Evolutionary conservation across 2,888 invertebrate species (phyloP).

Genomic region (Erpobdella octoculata): DNA sequence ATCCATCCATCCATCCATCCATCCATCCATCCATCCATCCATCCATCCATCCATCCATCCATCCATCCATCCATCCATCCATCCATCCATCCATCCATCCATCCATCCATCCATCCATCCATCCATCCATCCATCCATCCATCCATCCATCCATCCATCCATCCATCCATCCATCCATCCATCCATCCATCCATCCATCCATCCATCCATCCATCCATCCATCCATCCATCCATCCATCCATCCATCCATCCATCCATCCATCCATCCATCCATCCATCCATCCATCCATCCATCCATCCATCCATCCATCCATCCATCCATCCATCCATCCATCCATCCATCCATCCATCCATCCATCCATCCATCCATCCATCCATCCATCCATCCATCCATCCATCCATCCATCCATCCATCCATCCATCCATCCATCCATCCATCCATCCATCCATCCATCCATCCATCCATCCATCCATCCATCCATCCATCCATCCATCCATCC

Average conservation of each 20-base stretch:
- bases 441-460: slow-evolving; percentile 18
- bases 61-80: too few relatives aligned
- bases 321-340: slow-evolving; percentile 21
- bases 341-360: slow-evolving; percentile 19
- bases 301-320: slow-evolving; percentile 10
- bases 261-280: slow-evolving; percentile 11
- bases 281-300: neutral
- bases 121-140: slow-evolving; percentile 21
- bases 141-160: slow-evolving; percentile 22
- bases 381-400: slow-evolving; percentile 7
- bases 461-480: slow-evolving; percentile 25
- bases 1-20: too few relatives aligned
- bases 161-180: slow-evolving; percentile 18
- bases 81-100: too few relatives aligned
- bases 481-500: slow-evolving; percentile 22
- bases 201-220: slow-evolving; percentile 20
- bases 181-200: slow-evolving; percentile 25
- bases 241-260: slow-evolving; percentile 18
- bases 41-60: too few relatives aligned
- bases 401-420: slow-evolving; percentile 18
- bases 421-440: slow-evolving; percentile 22
- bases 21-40: too few relatives aligned
- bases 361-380: neutral
- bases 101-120: slow-evolving; percentile 10
- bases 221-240: slow-evolving; percentile 21